Evolutionary conservation across 2,113 vertebrate genomes (phyloP).

Genomic region (Charadrius vociferus): DNA sequence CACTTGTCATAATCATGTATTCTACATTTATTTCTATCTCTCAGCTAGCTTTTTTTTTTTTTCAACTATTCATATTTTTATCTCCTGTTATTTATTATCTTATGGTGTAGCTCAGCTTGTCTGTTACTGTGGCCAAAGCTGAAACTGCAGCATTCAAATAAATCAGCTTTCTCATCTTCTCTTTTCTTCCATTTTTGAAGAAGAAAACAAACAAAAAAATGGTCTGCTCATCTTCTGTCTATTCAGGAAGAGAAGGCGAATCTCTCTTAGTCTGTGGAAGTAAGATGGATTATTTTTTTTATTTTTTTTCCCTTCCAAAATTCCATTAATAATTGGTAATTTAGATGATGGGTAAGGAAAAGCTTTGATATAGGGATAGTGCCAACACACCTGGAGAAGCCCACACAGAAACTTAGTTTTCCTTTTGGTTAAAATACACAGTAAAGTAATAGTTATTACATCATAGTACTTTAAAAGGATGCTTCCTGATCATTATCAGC

Average conservation of each 20-base stretch:
- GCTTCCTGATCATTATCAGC: neutral
- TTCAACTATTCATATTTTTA: constrained; percentile 33
- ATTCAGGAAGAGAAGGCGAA: neutral
- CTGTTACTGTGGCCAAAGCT: constrained; percentile 14
- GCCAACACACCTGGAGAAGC: neutral
- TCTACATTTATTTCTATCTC: constrained; percentile 46
- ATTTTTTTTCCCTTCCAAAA: accelerated
- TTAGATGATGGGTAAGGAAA: neutral
- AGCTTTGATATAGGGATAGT: neutral
- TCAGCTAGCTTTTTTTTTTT: constrained; percentile 17
- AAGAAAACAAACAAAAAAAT: neutral
- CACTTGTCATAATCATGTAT: constrained; percentile 33
- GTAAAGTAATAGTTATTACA: neutral
- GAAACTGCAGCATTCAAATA: constrained; percentile 36
- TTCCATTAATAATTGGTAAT: neutral
- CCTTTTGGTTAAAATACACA: neutral
- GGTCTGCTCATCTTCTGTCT: neutral
- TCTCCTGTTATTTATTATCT: constrained; percentile 47
- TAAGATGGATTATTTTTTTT: neutral
- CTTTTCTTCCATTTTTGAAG: neutral
- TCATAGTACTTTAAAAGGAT: neutral
- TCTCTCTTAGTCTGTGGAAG: neutral
- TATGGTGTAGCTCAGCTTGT: constrained; percentile 5
- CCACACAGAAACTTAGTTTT: neutral
- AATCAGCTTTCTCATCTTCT: neutral